Percentiles rank a stretch among this genome's conserved stretches.
Evolutionary conservation across 2,888 invertebrate species (phyloP).

Genomic region (Dicycla oo): DNA sequence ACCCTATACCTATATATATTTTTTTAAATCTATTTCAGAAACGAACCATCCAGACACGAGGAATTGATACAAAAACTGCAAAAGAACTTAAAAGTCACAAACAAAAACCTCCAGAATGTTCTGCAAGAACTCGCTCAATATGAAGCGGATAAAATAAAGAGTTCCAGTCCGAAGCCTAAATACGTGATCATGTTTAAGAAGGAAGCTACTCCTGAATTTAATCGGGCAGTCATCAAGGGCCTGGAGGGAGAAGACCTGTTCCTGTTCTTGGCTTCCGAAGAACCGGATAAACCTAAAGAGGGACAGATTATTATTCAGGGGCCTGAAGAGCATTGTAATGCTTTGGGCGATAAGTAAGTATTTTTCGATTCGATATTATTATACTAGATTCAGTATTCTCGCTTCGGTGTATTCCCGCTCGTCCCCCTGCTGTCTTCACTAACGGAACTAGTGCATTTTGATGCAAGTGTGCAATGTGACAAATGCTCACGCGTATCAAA

Average conservation of each 20-base stretch:
- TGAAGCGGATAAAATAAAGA: constrained; percentile 92
- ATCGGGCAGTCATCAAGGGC: constrained; percentile 92
- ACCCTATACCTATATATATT: not conserved
- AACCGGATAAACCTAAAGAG: constrained; percentile 90
- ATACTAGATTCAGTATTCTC: not conserved
- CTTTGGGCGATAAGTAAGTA: constrained; percentile 91
- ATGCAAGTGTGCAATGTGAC: not conserved
- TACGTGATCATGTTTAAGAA: constrained; percentile 92
- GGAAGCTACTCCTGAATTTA: constrained; percentile 95
- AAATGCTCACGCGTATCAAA: not conserved
- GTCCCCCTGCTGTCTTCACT: too few species aligned
- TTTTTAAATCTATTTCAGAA: constrained; percentile 86
- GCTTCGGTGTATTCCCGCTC: too few species aligned
- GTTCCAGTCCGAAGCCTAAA: constrained; percentile 85
- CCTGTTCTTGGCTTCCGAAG: constrained; percentile 93
- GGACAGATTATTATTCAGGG: constrained; percentile 91
- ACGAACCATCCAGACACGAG: constrained; percentile 92
- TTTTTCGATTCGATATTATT: not conserved
- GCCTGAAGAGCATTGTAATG: constrained; percentile 87
- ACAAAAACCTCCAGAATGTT: constrained; percentile 92
- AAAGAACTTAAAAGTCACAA: constrained; percentile 91
- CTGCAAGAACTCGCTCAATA: constrained; percentile 93
- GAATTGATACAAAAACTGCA: constrained; percentile 94
- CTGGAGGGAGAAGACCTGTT: constrained; percentile 91
- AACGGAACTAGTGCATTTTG: not conserved